Evolutionary conservation across 2,888 invertebrate genomes (phyloP).

Genomic region (Cloeon dipterum): DNA sequence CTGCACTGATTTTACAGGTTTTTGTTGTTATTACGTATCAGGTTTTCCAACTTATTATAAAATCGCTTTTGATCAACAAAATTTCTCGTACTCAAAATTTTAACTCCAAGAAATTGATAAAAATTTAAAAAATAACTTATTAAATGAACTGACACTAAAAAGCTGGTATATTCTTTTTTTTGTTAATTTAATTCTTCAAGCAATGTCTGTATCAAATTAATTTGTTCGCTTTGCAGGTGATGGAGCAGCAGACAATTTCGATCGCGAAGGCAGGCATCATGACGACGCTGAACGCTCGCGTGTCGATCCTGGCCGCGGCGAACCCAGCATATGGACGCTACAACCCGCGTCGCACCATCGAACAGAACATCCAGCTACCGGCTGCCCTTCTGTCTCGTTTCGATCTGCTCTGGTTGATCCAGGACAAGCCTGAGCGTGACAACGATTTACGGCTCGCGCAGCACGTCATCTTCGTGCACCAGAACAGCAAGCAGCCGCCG

Average conservation of each 20-base stretch:
- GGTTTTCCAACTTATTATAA: too few species aligned
- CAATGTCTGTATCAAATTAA: too few species aligned
- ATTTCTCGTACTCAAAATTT: too few species aligned
- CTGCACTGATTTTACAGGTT: too few species aligned
- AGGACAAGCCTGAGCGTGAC: slow-evolving; percentile 42
- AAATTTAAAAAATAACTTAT: too few species aligned
- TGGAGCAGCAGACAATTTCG: slow-evolving; percentile 99
- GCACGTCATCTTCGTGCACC: slow-evolving; percentile 95
- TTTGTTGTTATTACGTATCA: too few species aligned
- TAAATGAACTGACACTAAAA: too few species aligned
- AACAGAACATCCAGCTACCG: slow-evolving; percentile 94
- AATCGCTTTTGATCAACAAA: too few species aligned
- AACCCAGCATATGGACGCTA: slow-evolving; percentile 98
- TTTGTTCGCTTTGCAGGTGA: too few species aligned
- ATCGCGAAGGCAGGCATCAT: slow-evolving; percentile 99
- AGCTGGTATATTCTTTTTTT: too few species aligned
- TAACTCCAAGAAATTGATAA: too few species aligned
- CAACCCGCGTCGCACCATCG: slow-evolving; percentile 82
- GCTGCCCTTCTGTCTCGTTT: slow-evolving; percentile 92
- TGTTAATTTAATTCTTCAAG: too few species aligned
- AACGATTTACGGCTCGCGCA: slow-evolving; percentile 65
- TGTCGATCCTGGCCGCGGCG: slow-evolving; percentile 92
- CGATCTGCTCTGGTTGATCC: slow-evolving; percentile 89
- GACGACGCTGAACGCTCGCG: slow-evolving; percentile 92
- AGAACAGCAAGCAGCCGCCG: slow-evolving; percentile 71